These are phyloP conservation scores for Hydropsyche tenuis DNA, from an alignment of 1,140 invertebrate genomes.

Conservation along the genomic window DNA sequence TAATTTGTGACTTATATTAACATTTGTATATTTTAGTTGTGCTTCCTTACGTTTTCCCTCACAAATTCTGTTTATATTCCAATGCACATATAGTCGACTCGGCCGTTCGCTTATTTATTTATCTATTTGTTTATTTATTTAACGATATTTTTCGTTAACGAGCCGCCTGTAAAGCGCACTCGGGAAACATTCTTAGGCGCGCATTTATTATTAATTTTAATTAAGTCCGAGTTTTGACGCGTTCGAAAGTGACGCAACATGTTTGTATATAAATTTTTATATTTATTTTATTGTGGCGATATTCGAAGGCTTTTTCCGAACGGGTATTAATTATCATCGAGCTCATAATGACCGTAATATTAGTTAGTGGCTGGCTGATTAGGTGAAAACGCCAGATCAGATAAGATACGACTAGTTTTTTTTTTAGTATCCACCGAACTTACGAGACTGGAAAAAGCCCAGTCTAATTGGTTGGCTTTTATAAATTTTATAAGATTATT, in stretches of 20 bases:
- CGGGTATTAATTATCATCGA: conserved; percentile 12
- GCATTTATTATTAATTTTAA: conserved; percentile 14
- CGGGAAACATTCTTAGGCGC: conserved; percentile 5
- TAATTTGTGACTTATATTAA: too few relatives aligned
- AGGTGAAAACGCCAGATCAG: conserved; percentile 19
- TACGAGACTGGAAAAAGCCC: too few relatives aligned
- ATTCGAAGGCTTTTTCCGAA: conserved; percentile 2
- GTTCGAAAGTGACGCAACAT: conserved; percentile 3
- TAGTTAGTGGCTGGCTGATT: conserved; percentile 19
- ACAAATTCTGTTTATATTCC: too few relatives aligned
- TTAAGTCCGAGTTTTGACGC: conserved; percentile 1
- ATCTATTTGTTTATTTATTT: conserved; percentile 9
- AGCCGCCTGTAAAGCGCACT: not conserved
- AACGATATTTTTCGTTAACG: too few relatives aligned
- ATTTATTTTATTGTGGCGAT: not conserved
- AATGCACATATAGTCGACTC: too few relatives aligned
- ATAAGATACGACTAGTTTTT: conserved; percentile 9
- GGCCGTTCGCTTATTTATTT: too few relatives aligned
- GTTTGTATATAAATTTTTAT: not conserved
- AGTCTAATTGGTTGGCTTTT: too few relatives aligned
- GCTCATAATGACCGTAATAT: conserved; percentile 18
- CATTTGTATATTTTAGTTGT: too few relatives aligned
- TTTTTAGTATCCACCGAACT: not conserved
- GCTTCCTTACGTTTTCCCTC: too few relatives aligned
- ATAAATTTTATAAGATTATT: too few relatives aligned